These are phyloP conservation scores for Drosophila willistoni DNA, from an alignment of 1,140 invertebrate species.

Conservation along the genomic window DNA sequence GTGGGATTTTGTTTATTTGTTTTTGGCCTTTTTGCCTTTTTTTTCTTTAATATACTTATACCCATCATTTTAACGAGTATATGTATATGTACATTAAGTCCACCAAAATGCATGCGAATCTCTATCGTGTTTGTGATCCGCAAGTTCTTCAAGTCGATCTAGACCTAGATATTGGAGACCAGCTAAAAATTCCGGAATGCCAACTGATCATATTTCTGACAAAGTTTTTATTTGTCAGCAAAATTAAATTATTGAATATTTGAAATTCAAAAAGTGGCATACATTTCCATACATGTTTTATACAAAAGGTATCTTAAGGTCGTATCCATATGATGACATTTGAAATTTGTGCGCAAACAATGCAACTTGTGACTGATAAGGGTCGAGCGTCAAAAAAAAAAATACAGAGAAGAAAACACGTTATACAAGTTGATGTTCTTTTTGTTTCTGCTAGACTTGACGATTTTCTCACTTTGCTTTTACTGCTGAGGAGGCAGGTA, in stretches of 20 bases:
- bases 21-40: no score
- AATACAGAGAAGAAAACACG: slow-evolving; percentile 1
- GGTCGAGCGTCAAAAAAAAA: slow-evolving; percentile 8
- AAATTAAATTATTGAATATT: no score
- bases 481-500: slow-evolving; percentile 46
- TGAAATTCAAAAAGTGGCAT: no score
- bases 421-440: slow-evolving; percentile 10
- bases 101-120: not conserved
- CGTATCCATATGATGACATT: not conserved
- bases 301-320: not conserved
- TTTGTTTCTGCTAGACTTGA: slow-evolving; percentile 25
- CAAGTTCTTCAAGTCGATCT: not conserved
- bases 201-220: not conserved
- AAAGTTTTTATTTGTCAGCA: not conserved
- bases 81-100: not conserved
- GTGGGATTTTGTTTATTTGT: not conserved
- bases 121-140: no score
- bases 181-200: not conserved
- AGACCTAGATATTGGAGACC: slow-evolving; percentile 5
- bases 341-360: slow-evolving; percentile 7
- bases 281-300: not conserved
- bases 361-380: slow-evolving; percentile 17
- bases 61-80: not conserved
- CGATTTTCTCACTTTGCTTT: slow-evolving; percentile 17
- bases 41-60: not conserved